A percentile compares a stretch with the other conserved stretches of the same genome.
Evolutionary conservation across 2,888 invertebrate genomes (phyloP).

Genomic region (Pristionchus maxplancki): DNA sequence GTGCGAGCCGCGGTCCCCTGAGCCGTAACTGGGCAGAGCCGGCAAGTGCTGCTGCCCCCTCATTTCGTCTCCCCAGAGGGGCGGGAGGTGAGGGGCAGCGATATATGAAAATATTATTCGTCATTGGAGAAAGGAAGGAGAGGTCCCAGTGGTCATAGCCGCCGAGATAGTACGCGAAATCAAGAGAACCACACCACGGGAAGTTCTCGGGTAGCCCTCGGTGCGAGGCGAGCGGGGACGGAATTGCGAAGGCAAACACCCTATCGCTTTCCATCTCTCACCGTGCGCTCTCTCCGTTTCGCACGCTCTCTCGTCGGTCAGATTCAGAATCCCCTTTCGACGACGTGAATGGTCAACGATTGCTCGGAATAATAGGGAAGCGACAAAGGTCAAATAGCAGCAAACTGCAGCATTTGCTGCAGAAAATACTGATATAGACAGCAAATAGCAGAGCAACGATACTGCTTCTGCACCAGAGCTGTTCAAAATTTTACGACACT

Average conservation of each 20-base stretch:
- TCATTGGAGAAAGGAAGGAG: not conserved
- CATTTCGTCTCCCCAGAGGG: not conserved
- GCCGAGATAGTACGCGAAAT: not conserved
- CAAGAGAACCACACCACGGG: not conserved
- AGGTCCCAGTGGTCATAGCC: not conserved
- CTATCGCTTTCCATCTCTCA: not conserved
- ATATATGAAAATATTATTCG: slow-evolving; percentile 3
- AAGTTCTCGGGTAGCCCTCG: not conserved
- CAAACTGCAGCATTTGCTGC: not conserved
- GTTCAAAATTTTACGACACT: too few species aligned
- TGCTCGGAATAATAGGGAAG: not conserved
- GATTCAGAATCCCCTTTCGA: too few species aligned
- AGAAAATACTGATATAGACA: not conserved
- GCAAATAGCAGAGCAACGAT: too few species aligned
- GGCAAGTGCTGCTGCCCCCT: not conserved
- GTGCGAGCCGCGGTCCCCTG: not conserved
- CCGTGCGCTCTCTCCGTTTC: not conserved
- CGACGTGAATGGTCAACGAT: not conserved
- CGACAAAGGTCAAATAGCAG: not conserved
- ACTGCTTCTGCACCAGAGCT: too few species aligned
- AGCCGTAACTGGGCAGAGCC: not conserved
- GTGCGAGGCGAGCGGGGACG: not conserved
- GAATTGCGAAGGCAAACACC: not conserved
- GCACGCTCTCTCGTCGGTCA: not conserved
- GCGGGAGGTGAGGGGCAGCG: not conserved